Evolutionary conservation across 2,113 vertebrate genomes (phyloP), one percentile per base, ranked within the genome.

Genomic region (Rhabdomys dilectus): DNA sequence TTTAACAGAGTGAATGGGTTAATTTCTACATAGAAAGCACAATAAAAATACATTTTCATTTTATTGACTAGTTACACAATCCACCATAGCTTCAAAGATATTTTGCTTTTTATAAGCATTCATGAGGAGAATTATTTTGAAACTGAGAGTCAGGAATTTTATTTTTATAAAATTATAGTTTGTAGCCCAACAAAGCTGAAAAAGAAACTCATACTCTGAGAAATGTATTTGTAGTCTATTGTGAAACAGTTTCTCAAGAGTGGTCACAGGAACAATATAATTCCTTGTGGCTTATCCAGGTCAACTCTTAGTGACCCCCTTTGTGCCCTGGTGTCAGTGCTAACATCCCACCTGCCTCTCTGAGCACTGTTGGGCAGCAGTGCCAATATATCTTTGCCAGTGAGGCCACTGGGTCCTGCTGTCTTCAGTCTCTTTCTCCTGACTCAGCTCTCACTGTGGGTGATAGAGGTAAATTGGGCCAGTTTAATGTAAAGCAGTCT

Each of bases 41-140:
- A 72, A 91, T 91, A 7, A 60, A 84, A 84, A 62, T 10, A 29
- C 56, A 84, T 42, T 84, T 84, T 26, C 29, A 96, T 95, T 95
- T 80, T 89, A 76, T 93, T 95, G 89, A 91, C 66, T 95, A 93
- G 80, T 95, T 88, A 60, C 26, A 80, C 56, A 91, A 39, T 93
- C 73, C 68, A 22, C 36, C 26, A 45, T 31, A 87, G 87, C 48
- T 34, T 95, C 80, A 85, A n/a, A 56, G 24, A 39, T 76, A 36
- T 95, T 91, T 39, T 45, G 88, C 88, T 95, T 97, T 94, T 90
- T 19, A 34, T 51, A 96, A 92, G 39, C 4, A 15, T 95, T 94
- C 45, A 92, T 88, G 36, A 64, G 58, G 95, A 29, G 78, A 93
- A 88, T 94, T 94, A 93, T 96, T 96, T 96, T 80, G 81, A 97